Evolutionary conservation across 1,140 invertebrate genomes (phyloP), one percentile per base, ranked within the genome.

Genomic region (Ruditapes philippinarum): DNA sequence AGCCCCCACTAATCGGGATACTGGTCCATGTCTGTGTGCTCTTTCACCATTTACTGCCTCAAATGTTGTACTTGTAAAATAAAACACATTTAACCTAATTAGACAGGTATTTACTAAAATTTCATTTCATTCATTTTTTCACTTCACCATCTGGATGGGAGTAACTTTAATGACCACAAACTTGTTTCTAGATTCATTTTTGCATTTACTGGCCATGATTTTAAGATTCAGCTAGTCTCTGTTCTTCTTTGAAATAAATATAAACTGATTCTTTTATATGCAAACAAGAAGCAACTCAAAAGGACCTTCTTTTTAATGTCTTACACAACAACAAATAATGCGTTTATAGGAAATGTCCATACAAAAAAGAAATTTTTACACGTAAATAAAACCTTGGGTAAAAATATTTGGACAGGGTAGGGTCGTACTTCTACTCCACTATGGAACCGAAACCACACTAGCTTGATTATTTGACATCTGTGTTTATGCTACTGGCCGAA

Each of bases 391-490:
- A 94, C 92, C 92, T 92, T 25, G 93, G n/a, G 93, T 51, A 91
- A 62, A 33, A 93, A 94, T 28, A 92, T 91, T 78, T 94, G 94
- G n/a, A n/a, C n/a, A 94, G 93, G 19, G 93, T 93, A 0, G 90
- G 92, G 17, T 93, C 92, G 0, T 90, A 82, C 91, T 93, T 40
- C 74, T 49, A 19, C 68, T 17, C 90, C 91, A 60, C 91, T 91
- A 33, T 90, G 92, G 22, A 95, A 86, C 94, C 95, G 84, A 95
- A 93, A 28, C 94, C 94, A 90, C 94, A 83, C 93, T 94, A 36
- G 88, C 91, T n/a, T 92, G 3, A 91, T 92, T 85, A 38, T 86
- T 84, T 3, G 91, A 92, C 51, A 91, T 89, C n/a, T 91, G 86
- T 0, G 92, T 88, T 0, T 90, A 87, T 14, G 70, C 42, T 83